A percentile compares a stretch with the other conserved stretches of the same genome.
phyloP scores from a whole-genome alignment of 92 coral and sea anemone species.

The Palythoa grandis region DNA sequence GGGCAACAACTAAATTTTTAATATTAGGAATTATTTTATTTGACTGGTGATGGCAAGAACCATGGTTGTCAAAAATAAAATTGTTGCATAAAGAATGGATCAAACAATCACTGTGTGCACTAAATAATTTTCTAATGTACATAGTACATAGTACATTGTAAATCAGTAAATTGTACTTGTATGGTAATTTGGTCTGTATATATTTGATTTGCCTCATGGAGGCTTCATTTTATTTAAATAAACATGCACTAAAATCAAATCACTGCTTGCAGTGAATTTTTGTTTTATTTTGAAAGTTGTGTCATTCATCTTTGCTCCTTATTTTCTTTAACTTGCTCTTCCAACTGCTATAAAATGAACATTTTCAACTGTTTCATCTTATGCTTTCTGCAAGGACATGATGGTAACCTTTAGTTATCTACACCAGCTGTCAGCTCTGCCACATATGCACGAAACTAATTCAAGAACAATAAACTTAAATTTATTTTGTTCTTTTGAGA shows the following conservation, averaged over 20 bases:
- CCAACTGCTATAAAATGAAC: background rate
- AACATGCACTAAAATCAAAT: constrained; percentile 26
- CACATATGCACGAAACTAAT: background rate
- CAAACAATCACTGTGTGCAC: constrained; percentile 27
- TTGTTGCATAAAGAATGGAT: background rate
- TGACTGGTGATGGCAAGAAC: constrained; percentile 1
- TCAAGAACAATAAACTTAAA: background rate
- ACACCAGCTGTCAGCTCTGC: background rate
- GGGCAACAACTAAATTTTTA: background rate
- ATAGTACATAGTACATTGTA: constrained; percentile 3
- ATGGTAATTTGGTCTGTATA: constrained; percentile 21
- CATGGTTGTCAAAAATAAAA: constrained; percentile 1
- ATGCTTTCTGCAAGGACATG: background rate
- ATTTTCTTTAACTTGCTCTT: background rate
- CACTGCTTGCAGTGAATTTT: constrained; percentile 43
- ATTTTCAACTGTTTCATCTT: background rate
- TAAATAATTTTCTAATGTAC: constrained; percentile 2
- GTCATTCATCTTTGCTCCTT: background rate
- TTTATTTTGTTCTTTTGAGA: background rate
- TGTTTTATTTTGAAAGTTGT: constrained; percentile 3
- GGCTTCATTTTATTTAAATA: constrained; percentile 28
- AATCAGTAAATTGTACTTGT: background rate
- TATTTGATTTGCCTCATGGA: background rate
- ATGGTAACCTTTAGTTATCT: background rate
- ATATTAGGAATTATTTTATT: background rate